Conservation (phyloP, 2,113 vertebrate genomes). For the Ginglymostoma cirratum region DNA sequence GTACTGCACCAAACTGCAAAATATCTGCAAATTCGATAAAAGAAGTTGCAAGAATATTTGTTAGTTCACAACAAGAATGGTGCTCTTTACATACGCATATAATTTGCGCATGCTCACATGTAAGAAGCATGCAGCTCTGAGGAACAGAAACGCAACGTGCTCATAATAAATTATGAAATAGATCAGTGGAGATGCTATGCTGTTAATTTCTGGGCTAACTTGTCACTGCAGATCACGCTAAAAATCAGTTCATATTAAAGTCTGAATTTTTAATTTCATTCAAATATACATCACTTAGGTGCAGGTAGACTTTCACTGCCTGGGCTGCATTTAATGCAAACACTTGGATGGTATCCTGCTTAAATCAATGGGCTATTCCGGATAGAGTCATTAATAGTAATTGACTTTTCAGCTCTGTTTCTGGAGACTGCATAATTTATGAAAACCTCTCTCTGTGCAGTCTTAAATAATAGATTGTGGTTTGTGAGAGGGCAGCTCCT, state of each 20-base stretch:
- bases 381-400: conserved; percentile 28
- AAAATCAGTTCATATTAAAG: conserved; percentile 12
- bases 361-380: conserved; percentile 26
- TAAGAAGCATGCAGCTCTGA: background rate
- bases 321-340: background rate
- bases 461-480: conserved; percentile 36
- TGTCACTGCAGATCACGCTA: background rate
- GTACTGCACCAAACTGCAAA: background rate
- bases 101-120: background rate
- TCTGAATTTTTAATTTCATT: background rate
- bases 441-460: conserved; percentile 22
- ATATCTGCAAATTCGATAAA: background rate
- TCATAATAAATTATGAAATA: background rate
- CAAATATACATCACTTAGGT: background rate
- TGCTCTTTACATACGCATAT: background rate
- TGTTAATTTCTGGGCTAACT: background rate
- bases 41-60: background rate
- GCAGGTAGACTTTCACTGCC: background rate
- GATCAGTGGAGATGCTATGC: background rate
- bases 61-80: background rate
- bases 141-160: background rate
- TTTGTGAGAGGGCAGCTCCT: conserved; percentile 21
- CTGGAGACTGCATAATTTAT: conserved; percentile 37
- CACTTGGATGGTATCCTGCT: background rate
- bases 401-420: conserved; percentile 33